Conservation (phyloP, 2,888 invertebrate genomes). For the Heteropelma amictum region DNA sequence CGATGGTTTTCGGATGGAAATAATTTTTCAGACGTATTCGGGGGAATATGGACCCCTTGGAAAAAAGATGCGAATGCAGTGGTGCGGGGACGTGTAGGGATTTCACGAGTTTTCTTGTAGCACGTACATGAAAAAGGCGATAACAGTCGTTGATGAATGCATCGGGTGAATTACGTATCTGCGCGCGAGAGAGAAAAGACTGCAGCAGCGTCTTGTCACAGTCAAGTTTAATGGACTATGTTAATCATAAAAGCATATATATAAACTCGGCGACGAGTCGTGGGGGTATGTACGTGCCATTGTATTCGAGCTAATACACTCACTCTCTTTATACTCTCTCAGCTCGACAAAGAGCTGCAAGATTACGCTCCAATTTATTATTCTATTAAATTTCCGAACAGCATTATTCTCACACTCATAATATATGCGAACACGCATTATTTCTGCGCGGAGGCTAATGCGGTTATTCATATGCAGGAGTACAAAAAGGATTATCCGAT, state of each 20-base stretch:
- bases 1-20: no score
- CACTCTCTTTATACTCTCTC: conserved; percentile 33
- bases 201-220: not conserved
- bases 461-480: conserved; percentile 52
- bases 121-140: no score
- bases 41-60: no score
- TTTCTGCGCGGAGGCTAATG: conserved; percentile 12
- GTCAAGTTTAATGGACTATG: conserved; percentile 32
- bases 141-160: no score
- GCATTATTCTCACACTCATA: not conserved
- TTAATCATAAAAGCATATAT: conserved; percentile 7
- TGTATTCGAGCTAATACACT: conserved; percentile 19
- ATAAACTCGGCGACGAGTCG: no score
- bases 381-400: conserved; percentile 71
- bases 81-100: no score
- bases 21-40: no score
- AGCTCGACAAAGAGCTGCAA: conserved; percentile 29
- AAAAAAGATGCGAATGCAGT: no score
- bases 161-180: no score
- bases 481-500: conserved; percentile 36
- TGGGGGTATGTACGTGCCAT: not conserved
- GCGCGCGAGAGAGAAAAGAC: not conserved
- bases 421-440: not conserved
- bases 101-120: no score
- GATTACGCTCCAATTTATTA: conserved; percentile 67